A percentile compares a stretch with the other conserved stretches of the same genome.
Conservation (phyloP, 2,888 invertebrate species). For the Esperia sulphurella region DNA sequence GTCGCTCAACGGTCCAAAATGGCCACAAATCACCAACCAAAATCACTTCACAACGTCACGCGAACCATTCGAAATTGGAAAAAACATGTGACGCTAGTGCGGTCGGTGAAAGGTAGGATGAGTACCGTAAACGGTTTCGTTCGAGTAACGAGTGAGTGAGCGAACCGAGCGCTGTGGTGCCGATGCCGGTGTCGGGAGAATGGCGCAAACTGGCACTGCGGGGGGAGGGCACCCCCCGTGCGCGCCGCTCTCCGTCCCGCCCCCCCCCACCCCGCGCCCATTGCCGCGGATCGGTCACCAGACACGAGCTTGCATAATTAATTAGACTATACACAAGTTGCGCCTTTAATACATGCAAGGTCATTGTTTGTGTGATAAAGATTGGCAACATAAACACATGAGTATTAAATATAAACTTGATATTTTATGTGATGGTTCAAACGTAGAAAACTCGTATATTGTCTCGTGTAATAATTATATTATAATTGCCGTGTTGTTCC, state of each 20-base stretch:
- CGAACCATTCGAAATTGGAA: constrained; percentile 52
- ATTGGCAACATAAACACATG: too few species aligned
- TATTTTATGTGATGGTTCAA: too few species aligned
- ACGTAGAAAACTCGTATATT: too few species aligned
- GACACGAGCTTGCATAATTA: constrained; percentile 73
- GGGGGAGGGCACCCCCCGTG: constrained; percentile 40
- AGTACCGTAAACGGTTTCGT: constrained; percentile 64
- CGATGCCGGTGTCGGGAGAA: constrained; percentile 56
- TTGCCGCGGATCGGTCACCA: constrained; percentile 44
- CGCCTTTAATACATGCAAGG: constrained; percentile 66
- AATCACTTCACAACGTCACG: constrained; percentile 70
- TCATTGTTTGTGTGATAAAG: constrained; percentile 48
- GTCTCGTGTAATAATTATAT: too few species aligned
- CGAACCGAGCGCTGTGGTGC: constrained; percentile 61
- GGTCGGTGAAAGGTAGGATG: constrained; percentile 69
- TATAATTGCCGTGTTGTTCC: too few species aligned
- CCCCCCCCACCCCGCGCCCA: constrained; percentile 23
- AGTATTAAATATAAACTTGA: too few species aligned
- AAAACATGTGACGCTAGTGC: constrained; percentile 60
- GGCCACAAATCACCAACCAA: constrained; percentile 73
- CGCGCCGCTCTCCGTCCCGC: constrained; percentile 17
- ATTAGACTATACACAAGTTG: constrained; percentile 64
- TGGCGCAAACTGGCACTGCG: constrained; percentile 69
- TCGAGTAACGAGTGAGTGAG: constrained; percentile 47
- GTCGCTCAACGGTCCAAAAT: constrained; percentile 49